Evolutionary conservation across 2,888 invertebrate genomes (phyloP), one percentile per base, ranked within the genome.

Genomic region (Drosophila affinis): DNA sequence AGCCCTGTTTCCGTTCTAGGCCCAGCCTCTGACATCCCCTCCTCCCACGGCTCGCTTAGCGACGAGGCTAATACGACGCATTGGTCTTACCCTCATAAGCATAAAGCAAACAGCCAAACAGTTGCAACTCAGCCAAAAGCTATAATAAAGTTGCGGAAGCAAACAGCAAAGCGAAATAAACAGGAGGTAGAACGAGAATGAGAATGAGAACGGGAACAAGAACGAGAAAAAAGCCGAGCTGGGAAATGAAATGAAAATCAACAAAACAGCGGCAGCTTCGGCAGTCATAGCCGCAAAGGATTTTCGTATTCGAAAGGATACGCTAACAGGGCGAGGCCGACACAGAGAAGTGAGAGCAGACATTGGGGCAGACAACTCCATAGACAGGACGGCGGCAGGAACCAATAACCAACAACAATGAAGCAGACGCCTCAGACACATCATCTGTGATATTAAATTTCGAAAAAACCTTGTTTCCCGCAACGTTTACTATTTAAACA

Each of bases 71-170:
- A 87, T 85, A 85, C 74, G 81, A 71, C 64, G 77, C 81, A 74
- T 76, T 80, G 80, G 78, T 53, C 76, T 60, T 65, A 76, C 79
- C 87, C 89, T 85, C 82, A 82, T 87, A 85, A 89, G 89, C 87
- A 77, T 77, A 78, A 62, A 75, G 75, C 77, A 87, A 87, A 88
- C 84, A 86, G 70, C 47, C 87, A 88, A 87, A 88, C 87, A 84
- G 77, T 81, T 77, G 81, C 87, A 81, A 84, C 85, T 78, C 81
- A 78, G 79, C 79, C 84, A 89, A 89, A 89, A 88, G 89, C 84
- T 81, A 88, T 88, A 89, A 88, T 88, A 89, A 87, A 87, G 78
- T 87, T 85, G 83, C 81, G 82, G 79, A 87, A 78, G 82, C 83
- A 87, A 88, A 89, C 81, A 87, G 77, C 84, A 80, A 75, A 81